Evolutionary conservation across 2,113 vertebrate genomes (phyloP).

Genomic region (Proteles cristata): DNA sequence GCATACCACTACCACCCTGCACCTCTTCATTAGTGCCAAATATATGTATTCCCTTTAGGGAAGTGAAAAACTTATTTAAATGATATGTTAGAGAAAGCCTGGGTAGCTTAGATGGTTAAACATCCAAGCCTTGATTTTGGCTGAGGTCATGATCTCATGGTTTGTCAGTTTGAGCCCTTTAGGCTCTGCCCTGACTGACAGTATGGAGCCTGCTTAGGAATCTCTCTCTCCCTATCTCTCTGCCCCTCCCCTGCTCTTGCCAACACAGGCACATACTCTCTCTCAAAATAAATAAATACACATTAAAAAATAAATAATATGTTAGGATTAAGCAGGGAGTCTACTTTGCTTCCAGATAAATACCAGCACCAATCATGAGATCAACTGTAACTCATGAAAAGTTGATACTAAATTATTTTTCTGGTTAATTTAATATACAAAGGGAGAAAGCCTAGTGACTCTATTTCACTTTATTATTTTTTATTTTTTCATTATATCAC

Average conservation of each 20-base stretch:
- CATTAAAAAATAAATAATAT: not conserved
- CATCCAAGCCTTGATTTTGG: no score
- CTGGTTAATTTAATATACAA: not conserved
- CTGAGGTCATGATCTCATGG: no score
- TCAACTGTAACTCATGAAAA: not conserved
- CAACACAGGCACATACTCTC: no score
- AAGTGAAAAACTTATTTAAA: not conserved
- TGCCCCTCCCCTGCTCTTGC: no score
- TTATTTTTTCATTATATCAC: not conserved
- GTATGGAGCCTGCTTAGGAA: no score
- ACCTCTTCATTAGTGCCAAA: not conserved
- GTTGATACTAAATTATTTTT: not conserved
- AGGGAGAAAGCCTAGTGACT: not conserved
- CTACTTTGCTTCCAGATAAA: not conserved
- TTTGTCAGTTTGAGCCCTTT: no score
- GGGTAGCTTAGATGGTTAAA: no score
- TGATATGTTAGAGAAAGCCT: no score
- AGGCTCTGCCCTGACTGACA: no score
- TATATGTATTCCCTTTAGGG: not conserved
- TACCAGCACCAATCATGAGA: not conserved
- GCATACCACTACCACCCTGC: not conserved
- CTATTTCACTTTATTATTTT: not conserved
- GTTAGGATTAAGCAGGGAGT: not conserved
- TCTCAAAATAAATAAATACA: no score
- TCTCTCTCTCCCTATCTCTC: no score